Evolutionary conservation across 2,797 vertebrate species (phyloP).

Genomic region (Hipposideros larvatus): DNA sequence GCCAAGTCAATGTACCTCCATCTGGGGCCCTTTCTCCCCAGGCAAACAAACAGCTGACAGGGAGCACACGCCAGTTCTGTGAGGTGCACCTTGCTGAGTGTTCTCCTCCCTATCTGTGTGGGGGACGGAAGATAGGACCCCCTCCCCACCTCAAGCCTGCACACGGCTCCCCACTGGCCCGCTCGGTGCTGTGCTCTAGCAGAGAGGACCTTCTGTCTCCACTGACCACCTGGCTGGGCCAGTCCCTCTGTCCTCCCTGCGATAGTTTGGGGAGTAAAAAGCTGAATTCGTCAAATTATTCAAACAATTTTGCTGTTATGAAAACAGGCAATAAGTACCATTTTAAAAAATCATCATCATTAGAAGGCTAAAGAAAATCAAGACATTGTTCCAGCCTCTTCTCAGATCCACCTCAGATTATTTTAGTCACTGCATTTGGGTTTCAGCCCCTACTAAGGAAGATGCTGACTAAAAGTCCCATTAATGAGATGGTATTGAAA

Average conservation of each 20-base stretch:
- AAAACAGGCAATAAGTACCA: neutral
- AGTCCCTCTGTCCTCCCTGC: neutral
- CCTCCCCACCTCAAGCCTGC: neutral
- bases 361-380: neutral
- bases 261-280: neutral
- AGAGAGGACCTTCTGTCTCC: neutral
- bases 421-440: neutral
- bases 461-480: neutral
- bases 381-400: neutral
- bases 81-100: fast-evolving
- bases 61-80: neutral
- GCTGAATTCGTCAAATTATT: neutral
- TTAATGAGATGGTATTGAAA: neutral
- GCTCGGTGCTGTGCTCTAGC: neutral
- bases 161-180: neutral
- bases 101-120: neutral
- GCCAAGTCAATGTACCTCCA: neutral
- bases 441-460: neutral
- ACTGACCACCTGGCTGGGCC: neutral
- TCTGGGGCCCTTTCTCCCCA: neutral
- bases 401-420: neutral
- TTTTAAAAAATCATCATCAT: neutral
- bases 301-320: neutral
- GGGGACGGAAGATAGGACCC: too few species aligned
- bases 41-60: neutral